Evolutionary conservation across 2,888 invertebrate species (phyloP).

Genomic region (Diarsia dahlii): DNA sequence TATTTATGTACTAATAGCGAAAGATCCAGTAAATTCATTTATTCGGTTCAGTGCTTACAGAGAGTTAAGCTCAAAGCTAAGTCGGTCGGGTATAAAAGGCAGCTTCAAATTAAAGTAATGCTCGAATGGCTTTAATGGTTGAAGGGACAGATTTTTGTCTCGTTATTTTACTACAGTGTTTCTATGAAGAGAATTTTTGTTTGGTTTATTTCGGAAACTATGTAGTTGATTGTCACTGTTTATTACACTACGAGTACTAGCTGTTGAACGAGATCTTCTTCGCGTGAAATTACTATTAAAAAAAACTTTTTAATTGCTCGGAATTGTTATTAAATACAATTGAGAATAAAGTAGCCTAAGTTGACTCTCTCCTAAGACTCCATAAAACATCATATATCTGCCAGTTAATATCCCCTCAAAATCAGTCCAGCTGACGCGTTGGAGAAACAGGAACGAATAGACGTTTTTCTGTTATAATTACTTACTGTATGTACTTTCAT

Average conservation of each 20-base stretch:
- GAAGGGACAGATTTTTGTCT: slow-evolving; percentile 1
- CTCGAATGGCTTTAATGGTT: slow-evolving; percentile 21
- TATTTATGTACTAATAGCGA: slow-evolving; percentile 22
- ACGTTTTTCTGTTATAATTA: too few species aligned
- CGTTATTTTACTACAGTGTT: background rate
- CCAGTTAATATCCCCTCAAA: too few species aligned
- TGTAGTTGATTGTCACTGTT: background rate
- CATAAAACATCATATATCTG: too few species aligned
- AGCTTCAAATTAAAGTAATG: slow-evolving; percentile 47
- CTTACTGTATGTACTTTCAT: too few species aligned
- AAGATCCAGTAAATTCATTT: slow-evolving; percentile 39
- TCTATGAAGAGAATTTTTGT: background rate
- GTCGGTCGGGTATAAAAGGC: slow-evolving; percentile 10
- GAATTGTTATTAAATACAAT: too few species aligned
- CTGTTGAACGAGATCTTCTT: background rate
- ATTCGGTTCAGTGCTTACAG: slow-evolving; percentile 39
- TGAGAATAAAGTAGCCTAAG: too few species aligned
- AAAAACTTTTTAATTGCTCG: too few species aligned
- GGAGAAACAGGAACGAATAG: too few species aligned
- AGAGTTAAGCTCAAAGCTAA: slow-evolving; percentile 35
- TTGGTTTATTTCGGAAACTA: background rate
- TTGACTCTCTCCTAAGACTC: too few species aligned
- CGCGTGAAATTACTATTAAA: too few species aligned
- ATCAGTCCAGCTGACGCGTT: too few species aligned
- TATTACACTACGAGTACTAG: background rate